phyloP scores from a whole-genome alignment of 2,797 vertebrate species.

The Sebastes cheni region DNA sequence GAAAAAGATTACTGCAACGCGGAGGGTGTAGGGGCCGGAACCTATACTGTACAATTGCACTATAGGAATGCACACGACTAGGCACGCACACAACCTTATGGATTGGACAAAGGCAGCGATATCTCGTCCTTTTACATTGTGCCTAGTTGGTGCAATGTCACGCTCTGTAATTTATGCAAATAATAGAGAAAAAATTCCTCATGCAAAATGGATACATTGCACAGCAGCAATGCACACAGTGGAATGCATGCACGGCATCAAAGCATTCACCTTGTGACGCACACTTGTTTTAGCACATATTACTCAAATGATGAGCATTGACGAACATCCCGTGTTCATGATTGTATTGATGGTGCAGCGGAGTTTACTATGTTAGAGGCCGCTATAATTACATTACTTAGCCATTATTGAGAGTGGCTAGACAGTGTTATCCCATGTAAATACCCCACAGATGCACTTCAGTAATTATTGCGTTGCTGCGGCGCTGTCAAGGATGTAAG shows the following conservation, averaged over 20 bases:
- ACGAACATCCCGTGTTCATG: slow-evolving; percentile 5
- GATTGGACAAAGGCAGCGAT: slow-evolving; percentile 8
- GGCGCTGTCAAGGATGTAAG: slow-evolving; percentile 55
- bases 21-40: slow-evolving; percentile 1
- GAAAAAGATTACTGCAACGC: slow-evolving; percentile 38
- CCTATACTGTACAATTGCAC: not conserved
- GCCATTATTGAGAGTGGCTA: slow-evolving; percentile 58
- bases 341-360: slow-evolving; percentile 20
- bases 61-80: not conserved
- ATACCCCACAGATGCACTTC: slow-evolving; percentile 62
- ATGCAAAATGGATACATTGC: slow-evolving; percentile 44
- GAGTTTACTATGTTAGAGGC: slow-evolving; percentile 25
- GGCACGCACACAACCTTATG: not conserved
- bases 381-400: slow-evolving; percentile 41
- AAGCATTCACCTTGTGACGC: slow-evolving; percentile 1
- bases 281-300: slow-evolving; percentile 10
- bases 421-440: slow-evolving; percentile 57
- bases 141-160: slow-evolving; percentile 65
- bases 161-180: slow-evolving; percentile 58
- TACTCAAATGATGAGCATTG: slow-evolving; percentile 11
- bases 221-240: not conserved
- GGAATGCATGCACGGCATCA: not conserved
- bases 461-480: slow-evolving; percentile 62
- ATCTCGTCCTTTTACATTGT: slow-evolving; percentile 39
- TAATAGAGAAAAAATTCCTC: slow-evolving; percentile 20